These are phyloP conservation scores for Enteromius argenteus DNA, from an alignment of 2,797 vertebrate genomes.

Conservation along the genomic window DNA sequence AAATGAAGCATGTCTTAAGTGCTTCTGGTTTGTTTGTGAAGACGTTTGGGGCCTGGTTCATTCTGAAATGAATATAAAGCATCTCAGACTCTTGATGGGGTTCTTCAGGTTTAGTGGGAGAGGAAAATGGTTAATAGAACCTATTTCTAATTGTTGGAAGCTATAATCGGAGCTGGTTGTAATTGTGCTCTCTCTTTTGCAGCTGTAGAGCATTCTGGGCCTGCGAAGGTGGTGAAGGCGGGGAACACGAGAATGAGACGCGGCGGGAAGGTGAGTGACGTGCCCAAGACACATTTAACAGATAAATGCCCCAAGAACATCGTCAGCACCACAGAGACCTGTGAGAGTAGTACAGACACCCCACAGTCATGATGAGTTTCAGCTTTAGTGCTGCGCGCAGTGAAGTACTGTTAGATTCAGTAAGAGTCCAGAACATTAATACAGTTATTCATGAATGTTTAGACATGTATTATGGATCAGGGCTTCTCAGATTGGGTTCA, in stretches of 20 bases:
- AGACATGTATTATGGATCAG: neutral
- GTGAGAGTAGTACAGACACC: no score
- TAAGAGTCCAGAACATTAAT: neutral
- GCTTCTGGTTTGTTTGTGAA: neutral
- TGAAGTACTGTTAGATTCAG: neutral
- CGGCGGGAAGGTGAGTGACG: slow-evolving; percentile 88
- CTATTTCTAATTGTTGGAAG: neutral
- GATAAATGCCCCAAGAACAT: no score
- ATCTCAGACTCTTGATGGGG: neutral
- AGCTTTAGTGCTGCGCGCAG: no score
- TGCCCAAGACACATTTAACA: no score
- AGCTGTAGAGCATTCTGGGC: slow-evolving; percentile 84
- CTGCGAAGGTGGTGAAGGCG: slow-evolving; percentile 93
- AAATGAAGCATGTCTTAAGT: neutral
- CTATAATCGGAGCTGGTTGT: neutral
- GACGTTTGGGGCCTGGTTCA: neutral
- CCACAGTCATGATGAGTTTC: no score
- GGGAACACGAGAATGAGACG: slow-evolving; percentile 87
- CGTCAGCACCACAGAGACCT: no score
- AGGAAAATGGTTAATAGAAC: neutral
- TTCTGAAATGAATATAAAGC: neutral
- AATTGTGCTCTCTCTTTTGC: neutral
- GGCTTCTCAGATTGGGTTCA: no score
- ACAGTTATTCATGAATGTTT: neutral
- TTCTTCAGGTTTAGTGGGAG: neutral